phyloP scores from a whole-genome alignment of 2,113 vertebrate genomes.

The Scomber colias region DNA sequence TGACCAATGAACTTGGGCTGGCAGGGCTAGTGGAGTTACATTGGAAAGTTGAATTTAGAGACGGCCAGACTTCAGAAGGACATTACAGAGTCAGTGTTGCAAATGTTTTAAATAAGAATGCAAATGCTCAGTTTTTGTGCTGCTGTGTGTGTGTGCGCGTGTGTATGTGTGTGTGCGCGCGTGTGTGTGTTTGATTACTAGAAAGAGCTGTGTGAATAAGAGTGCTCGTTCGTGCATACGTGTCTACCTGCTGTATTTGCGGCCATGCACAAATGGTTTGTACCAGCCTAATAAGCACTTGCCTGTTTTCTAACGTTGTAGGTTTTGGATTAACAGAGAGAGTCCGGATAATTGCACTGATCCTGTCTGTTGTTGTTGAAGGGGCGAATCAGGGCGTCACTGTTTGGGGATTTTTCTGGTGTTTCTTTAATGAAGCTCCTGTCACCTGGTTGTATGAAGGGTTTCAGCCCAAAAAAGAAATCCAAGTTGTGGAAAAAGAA shows the following conservation, averaged over 20 bases:
- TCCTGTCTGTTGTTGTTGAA: constrained; percentile 27
- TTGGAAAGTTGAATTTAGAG: constrained; percentile 20
- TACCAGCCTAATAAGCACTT: constrained; percentile 66
- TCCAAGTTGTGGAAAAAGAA: background rate
- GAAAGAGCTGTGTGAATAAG: constrained; percentile 12
- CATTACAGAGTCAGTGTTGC: constrained; percentile 21
- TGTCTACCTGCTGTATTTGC: constrained; percentile 59
- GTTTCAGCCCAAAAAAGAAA: constrained; percentile 5
- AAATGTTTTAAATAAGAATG: constrained; percentile 42
- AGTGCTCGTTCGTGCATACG: background rate
- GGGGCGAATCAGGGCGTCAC: background rate
- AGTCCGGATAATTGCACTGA: constrained; percentile 75
- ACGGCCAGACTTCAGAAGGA: constrained; percentile 11
- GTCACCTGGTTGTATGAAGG: background rate
- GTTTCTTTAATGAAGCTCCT: constrained; percentile 16
- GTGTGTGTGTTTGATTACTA: background rate
- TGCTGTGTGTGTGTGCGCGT: constrained; percentile 34
- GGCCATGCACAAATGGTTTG: constrained; percentile 48
- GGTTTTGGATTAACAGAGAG: constrained; percentile 27
- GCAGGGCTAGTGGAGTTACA: constrained; percentile 15
- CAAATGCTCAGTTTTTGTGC: constrained; percentile 40
- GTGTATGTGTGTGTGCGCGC: constrained; percentile 6
- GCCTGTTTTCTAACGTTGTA: constrained; percentile 41
- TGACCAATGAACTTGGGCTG: constrained; percentile 41
- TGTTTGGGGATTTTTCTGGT: constrained; percentile 21